Evolutionary conservation across 2,113 vertebrate genomes (phyloP).

Genomic region (Climacteris rufus): DNA sequence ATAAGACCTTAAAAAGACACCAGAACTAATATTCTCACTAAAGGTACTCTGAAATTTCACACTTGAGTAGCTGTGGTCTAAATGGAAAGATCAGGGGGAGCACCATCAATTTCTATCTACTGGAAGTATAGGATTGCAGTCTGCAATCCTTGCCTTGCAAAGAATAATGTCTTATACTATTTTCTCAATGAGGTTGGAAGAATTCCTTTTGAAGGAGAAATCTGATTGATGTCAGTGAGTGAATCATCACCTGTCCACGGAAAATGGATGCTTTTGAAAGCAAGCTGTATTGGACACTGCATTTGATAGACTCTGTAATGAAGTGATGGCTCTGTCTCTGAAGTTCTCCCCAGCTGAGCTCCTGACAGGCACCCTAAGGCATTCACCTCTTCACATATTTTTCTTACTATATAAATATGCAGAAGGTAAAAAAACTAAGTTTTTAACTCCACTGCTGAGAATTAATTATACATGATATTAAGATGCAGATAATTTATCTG

Average conservation of each 20-base stretch:
- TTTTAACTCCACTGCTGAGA: background rate
- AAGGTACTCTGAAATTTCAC: background rate
- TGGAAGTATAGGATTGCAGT: background rate
- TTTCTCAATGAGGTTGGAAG: background rate
- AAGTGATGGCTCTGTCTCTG: background rate
- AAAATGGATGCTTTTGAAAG: slow-evolving; percentile 6
- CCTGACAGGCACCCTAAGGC: background rate
- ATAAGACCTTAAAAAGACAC: background rate
- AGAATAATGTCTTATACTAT: background rate
- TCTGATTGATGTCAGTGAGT: background rate
- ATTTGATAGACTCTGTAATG: background rate
- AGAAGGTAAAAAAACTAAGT: background rate
- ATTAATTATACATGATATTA: background rate
- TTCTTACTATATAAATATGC: background rate
- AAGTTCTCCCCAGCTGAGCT: background rate
- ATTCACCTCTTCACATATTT: background rate
- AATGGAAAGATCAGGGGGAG: background rate
- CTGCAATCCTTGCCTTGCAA: background rate
- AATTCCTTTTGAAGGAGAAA: background rate
- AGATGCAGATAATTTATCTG: background rate
- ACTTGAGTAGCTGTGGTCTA: background rate
- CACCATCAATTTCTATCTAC: background rate
- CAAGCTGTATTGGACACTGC: background rate
- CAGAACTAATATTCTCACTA: background rate
- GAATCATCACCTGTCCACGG: background rate